Conservation (phyloP, 1,140 invertebrate genomes). For the Rhyzopertha dominica region DNA sequence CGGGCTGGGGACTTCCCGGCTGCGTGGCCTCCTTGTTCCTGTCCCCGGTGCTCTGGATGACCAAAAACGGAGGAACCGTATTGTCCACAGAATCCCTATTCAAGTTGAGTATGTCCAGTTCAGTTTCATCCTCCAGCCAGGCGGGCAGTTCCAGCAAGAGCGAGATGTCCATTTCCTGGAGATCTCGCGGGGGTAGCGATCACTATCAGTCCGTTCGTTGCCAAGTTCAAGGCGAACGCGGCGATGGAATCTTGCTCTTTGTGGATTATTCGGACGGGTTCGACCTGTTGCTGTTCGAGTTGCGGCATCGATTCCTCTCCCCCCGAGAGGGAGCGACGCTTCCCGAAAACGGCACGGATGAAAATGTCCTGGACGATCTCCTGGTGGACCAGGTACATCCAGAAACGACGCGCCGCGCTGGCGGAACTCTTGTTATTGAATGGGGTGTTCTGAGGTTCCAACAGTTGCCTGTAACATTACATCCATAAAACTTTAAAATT, state of each 20-base stretch:
- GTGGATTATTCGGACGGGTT: constrained; percentile 93
- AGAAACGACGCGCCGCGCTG: constrained; percentile 79
- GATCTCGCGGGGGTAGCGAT: constrained; percentile 91
- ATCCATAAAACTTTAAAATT: too few species aligned
- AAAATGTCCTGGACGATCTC: constrained; percentile 92
- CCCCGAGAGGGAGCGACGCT: constrained; percentile 52
- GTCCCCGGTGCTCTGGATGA: constrained; percentile 84
- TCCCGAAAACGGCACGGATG: constrained; percentile 91
- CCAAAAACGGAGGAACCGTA: constrained; percentile 77
- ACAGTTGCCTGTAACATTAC: constrained; percentile 48
- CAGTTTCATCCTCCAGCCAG: constrained; percentile 93
- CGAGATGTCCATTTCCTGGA: constrained; percentile 96
- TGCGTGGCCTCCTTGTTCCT: constrained; percentile 48
- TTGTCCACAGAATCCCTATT: constrained; percentile 60
- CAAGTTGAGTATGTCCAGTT: constrained; percentile 85
- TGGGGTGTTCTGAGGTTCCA: constrained; percentile 93
- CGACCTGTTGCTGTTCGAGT: constrained; percentile 46
- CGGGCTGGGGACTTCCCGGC: constrained; percentile 57
- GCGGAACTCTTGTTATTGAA: constrained; percentile 76
- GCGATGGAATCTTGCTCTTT: constrained; percentile 98
- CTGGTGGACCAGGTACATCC: constrained; percentile 91
- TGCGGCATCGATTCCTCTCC: constrained; percentile 47
- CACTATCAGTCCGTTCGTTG: constrained; percentile 76
- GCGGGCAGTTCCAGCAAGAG: constrained; percentile 80
- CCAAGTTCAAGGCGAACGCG: constrained; percentile 92